These are phyloP conservation scores for Eutrigla gurnardus DNA, from an alignment of 2,797 vertebrate genomes.

Conservation along the genomic window DNA sequence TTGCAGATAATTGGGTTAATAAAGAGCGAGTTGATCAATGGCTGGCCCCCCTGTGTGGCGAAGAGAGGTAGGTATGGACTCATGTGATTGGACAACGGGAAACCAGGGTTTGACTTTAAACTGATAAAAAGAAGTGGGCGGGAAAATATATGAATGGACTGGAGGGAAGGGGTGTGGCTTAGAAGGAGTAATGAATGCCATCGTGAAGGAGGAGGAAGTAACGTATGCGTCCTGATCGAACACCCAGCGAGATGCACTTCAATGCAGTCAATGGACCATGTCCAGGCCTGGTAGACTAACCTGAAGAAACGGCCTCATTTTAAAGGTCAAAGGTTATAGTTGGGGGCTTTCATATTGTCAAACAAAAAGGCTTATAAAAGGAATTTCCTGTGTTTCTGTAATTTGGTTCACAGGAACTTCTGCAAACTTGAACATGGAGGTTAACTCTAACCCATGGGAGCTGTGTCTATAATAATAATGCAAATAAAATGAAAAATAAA, in stretches of 20 bases:
- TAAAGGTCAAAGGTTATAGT: not conserved
- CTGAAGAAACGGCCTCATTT: not conserved
- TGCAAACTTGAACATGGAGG: not conserved
- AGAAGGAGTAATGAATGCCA: not conserved
- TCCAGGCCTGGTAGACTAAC: not conserved
- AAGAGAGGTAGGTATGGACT: not conserved
- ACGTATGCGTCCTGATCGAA: not conserved
- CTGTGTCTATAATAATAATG: not conserved
- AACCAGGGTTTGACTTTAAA: not conserved
- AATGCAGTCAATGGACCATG: not conserved
- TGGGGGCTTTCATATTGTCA: not conserved
- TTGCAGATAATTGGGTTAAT: conserved; percentile 26
- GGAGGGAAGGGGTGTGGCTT: not conserved
- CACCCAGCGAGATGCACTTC: not conserved
- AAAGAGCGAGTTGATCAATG: conserved; percentile 12
- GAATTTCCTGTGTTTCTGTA: not conserved
- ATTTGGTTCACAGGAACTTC: conserved; percentile 3
- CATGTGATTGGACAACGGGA: not conserved
- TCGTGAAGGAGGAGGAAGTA: not conserved
- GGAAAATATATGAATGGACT: not conserved
- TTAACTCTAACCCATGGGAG: not conserved
- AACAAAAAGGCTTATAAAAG: not conserved
- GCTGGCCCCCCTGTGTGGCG: not conserved
- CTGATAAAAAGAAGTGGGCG: not conserved
- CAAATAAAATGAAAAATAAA: not conserved